Conservation (phyloP, 2,113 vertebrate species). For the Sula dactylatra region DNA sequence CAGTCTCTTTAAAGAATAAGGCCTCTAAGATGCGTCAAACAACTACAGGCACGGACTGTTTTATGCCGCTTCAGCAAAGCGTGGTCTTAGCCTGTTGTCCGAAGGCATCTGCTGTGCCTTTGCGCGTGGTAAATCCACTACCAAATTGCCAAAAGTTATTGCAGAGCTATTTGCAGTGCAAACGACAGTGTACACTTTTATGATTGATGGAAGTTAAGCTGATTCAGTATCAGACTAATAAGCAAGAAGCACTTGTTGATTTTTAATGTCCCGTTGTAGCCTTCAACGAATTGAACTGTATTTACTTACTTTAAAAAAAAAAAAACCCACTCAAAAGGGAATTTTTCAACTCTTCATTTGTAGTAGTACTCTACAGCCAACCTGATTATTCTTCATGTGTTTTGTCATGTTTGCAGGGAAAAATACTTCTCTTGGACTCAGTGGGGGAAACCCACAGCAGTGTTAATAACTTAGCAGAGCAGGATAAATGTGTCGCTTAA, state of each 20-base stretch:
- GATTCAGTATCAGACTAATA: not conserved
- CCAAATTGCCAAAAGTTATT: not conserved
- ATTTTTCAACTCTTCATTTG: not conserved
- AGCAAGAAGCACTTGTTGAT: not conserved
- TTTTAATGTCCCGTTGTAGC: not conserved
- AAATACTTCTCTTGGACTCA: not conserved
- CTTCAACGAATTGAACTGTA: not conserved
- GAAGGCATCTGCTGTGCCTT: not conserved
- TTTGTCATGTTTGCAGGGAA: not conserved
- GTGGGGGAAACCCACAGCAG: not conserved
- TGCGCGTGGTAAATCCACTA: not conserved
- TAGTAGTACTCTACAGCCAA: no score
- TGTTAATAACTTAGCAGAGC: not conserved
- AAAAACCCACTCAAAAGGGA: not conserved
- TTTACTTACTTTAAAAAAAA: not conserved
- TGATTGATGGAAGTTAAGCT: not conserved
- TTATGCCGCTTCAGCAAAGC: not conserved
- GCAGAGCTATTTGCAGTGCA: not conserved
- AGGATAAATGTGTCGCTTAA: fast-evolving
- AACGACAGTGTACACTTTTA: not conserved
- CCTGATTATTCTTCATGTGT: not conserved
- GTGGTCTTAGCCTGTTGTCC: not conserved
- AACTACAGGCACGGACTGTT: fast-evolving
- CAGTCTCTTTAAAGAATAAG: not conserved
- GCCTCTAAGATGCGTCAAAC: not conserved